Evolutionary conservation across 2,797 vertebrate species (phyloP).

Genomic region (Xiphophorus birchmanni): DNA sequence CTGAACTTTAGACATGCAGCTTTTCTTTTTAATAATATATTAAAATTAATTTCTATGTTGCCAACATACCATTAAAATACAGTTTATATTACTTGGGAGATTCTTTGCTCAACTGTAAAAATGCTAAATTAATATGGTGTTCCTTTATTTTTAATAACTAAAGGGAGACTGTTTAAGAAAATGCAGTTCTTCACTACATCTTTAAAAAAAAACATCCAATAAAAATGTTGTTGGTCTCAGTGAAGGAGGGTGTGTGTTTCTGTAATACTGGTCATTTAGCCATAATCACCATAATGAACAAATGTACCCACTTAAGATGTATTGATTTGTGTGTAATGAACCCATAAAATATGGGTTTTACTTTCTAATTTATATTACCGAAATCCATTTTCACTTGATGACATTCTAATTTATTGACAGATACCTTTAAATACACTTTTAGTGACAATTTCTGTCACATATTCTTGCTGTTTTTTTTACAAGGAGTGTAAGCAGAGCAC

Average conservation of each 20-base stretch:
- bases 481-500: no score
- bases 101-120: neutral
- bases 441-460: neutral
- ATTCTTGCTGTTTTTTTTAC: neutral
- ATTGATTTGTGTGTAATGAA: neutral
- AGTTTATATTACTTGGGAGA: neutral
- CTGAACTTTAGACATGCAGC: neutral
- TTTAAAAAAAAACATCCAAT: neutral
- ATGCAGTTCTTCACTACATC: neutral
- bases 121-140: neutral
- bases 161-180: neutral
- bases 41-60: neutral
- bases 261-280: neutral
- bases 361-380: neutral
- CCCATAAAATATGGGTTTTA: neutral
- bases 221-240: neutral
- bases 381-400: neutral
- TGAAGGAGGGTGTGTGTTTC: neutral
- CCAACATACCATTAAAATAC: neutral
- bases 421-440: neutral
- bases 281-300: neutral
- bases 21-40: neutral
- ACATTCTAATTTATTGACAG: neutral
- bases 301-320: neutral
- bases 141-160: neutral